phyloP scores from a whole-genome alignment of 2,113 vertebrate genomes.

The Theristicus caerulescens region DNA sequence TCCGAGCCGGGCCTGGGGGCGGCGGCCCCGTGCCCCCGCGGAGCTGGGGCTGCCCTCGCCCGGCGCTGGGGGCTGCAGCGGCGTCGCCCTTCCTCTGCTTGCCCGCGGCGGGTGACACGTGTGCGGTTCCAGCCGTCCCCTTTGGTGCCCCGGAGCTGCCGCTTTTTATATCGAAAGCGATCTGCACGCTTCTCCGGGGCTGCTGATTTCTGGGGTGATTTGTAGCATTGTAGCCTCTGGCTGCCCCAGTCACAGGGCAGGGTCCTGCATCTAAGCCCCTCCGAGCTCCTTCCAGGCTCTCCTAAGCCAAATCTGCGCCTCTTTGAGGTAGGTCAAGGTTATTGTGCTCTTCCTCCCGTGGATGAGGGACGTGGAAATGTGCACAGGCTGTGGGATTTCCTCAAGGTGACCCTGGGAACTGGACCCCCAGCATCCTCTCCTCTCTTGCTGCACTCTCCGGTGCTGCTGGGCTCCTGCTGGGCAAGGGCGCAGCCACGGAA shows the following conservation, averaged over 20 bases:
- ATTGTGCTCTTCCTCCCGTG: background rate
- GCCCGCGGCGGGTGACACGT: background rate
- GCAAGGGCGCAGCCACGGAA: background rate
- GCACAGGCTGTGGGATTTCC: background rate
- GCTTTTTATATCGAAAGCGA: background rate
- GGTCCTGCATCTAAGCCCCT: background rate
- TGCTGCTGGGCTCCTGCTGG: background rate
- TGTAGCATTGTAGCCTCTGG: background rate
- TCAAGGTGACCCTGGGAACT: slow-evolving; percentile 3
- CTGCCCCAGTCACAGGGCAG: background rate
- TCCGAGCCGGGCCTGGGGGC: background rate
- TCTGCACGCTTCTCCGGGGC: background rate
- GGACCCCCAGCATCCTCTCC: background rate
- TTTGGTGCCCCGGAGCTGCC: background rate
- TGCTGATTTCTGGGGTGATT: background rate
- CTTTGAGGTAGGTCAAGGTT: slow-evolving; percentile 42
- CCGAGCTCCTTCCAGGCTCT: background rate
- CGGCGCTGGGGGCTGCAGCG: background rate
- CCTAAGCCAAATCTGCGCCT: background rate
- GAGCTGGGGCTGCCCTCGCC: background rate
- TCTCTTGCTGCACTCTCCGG: background rate
- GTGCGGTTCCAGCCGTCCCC: background rate
- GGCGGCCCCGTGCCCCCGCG: accelerated
- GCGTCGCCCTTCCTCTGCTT: background rate
- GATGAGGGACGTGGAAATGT: background rate